Evolutionary conservation across 2,888 invertebrate genomes (phyloP), one percentile per base, ranked within the genome.

Genomic region (Euplexia lucipara): DNA sequence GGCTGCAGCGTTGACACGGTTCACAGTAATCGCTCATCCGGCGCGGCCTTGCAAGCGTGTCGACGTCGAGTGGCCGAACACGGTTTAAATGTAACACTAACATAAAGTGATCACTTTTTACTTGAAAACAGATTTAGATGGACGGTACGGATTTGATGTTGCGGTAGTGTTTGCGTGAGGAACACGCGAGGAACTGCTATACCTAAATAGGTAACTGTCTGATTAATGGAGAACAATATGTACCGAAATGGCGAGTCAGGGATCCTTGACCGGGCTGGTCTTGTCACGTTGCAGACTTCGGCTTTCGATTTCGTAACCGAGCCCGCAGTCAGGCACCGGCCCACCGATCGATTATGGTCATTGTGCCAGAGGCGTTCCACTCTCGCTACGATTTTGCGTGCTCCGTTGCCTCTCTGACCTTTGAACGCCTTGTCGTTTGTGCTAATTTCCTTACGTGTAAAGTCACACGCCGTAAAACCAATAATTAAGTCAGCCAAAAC

Each of bases 21-120:
- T 91, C 89, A 88, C 90, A 88, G 89, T 90, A 88, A 91, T 89
- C 91, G 90, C 87, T 92, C 91, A 91, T 92, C 92, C 91, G 90
- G 85, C 82, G 87, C 87, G 90, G 88, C 92, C 93, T 93, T 91
- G 91, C 85, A 85, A 83, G 77, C 75, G 80, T 75, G 70, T 64
- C 72, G 68, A 63, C 63, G 26, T 26, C 70, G 72, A 67, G 64
- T 66, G 72, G 60, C 47, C 49, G 61, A 60, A 56, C 60, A 48
- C 63, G 14, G 62, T 65, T 64, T 69, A 63, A 64, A 60, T 70
- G 57, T 65, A 73, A 52, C 65, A 53, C 32, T 47, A 74, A 57
- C 22, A 39, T 56, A 52, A 63, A 56, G 12, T 70, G n/a, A 52
- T 18, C 20, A 60, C 26, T 54, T 45, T 47, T 48, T 35, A 20